Evolutionary conservation across 2,797 vertebrate genomes (phyloP).

Genomic region (Myotis planiceps): DNA sequence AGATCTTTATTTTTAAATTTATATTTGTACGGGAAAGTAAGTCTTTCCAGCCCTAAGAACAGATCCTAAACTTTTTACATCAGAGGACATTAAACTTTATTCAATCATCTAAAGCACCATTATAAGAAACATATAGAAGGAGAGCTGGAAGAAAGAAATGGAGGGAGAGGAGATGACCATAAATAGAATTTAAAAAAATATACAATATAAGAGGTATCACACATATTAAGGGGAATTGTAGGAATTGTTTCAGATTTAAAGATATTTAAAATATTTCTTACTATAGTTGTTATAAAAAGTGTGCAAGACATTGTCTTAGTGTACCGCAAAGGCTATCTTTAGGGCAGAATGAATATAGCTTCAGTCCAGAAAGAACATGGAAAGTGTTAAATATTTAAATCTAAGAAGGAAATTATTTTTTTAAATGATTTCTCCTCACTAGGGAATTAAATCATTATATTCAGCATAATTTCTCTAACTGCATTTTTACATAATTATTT

Average conservation of each 20-base stretch:
- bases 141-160: neutral
- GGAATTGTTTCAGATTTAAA: neutral
- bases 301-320: neutral
- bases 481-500: neutral
- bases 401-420: neutral
- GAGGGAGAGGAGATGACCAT: neutral
- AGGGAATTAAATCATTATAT: neutral
- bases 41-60: accelerated
- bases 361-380: neutral
- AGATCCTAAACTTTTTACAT: neutral
- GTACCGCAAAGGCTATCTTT: neutral
- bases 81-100: neutral
- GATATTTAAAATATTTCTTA: neutral
- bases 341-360: neutral
- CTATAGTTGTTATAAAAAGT: neutral
- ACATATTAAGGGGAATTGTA: neutral
- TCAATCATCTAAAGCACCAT: neutral
- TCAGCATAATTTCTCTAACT: neutral
- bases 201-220: neutral
- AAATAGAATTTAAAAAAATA: neutral
- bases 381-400: neutral
- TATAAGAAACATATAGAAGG: neutral
- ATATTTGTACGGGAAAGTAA: neutral
- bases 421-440: neutral
- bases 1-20: neutral